These are phyloP conservation scores for Rosalia funebris DNA, from an alignment of 2,888 invertebrate genomes.

Conservation along the genomic window DNA sequence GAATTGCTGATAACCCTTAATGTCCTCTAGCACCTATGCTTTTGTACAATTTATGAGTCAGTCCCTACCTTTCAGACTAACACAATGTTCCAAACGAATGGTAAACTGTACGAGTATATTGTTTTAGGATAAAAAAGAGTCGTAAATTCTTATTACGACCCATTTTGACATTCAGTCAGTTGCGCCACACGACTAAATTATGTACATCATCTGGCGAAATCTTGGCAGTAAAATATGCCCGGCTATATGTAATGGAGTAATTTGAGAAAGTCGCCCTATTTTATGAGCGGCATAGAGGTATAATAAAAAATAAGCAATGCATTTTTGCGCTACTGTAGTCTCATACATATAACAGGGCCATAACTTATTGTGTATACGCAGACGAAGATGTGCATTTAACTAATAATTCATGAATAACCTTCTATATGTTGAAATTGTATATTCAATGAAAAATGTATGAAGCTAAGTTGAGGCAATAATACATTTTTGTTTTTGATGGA, in stretches of 20 bases:
- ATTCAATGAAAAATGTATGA: slow-evolving; percentile 11
- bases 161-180: slow-evolving; percentile 13
- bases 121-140: slow-evolving; percentile 14
- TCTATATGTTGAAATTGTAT: slow-evolving; percentile 6
- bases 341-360: slow-evolving; percentile 25
- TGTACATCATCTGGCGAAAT: slow-evolving; percentile 36
- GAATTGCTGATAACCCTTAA: no score
- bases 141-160: no score
- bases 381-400: slow-evolving; percentile 38
- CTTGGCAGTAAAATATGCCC: slow-evolving; percentile 39
- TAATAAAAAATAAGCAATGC: slow-evolving; percentile 44
- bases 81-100: no score
- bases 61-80: no score
- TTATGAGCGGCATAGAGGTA: slow-evolving; percentile 31
- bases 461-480: neutral
- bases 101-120: neutral
- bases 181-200: slow-evolving; percentile 33
- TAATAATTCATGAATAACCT: slow-evolving; percentile 36
- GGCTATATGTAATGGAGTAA: slow-evolving; percentile 40
- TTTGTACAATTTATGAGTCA: neutral
- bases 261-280: slow-evolving; percentile 39
- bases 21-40: neutral
- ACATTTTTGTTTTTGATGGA: slow-evolving; percentile 4
- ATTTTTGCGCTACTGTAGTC: slow-evolving; percentile 28
- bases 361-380: slow-evolving; percentile 44